Evolutionary conservation across 1,140 invertebrate species (phyloP).

Genomic region (Temnothorax longispinosus): DNA sequence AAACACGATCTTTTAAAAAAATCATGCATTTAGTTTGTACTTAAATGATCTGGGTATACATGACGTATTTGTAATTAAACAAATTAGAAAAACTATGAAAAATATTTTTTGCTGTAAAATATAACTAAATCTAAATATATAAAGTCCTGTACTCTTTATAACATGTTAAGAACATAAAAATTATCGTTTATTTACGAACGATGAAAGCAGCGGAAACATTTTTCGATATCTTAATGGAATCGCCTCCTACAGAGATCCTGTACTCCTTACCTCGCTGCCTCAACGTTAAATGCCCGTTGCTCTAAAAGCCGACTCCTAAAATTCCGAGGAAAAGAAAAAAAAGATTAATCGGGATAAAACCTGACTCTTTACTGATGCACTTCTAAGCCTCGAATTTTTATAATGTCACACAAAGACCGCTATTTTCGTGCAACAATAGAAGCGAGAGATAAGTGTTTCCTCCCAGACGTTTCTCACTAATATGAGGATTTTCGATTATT

Average conservation of each 20-base stretch:
- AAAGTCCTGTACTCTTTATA: background rate
- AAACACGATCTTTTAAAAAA: background rate
- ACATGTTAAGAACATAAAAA: background rate
- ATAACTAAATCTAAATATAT: background rate
- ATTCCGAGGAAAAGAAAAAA: background rate
- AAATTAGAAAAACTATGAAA: background rate
- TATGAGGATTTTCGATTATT: slow-evolving; percentile 26
- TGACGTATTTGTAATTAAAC: background rate
- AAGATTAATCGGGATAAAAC: slow-evolving; percentile 33
- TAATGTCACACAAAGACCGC: slow-evolving; percentile 10
- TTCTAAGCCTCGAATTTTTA: slow-evolving; percentile 24
- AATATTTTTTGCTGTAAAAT: background rate
- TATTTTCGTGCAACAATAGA: slow-evolving; percentile 17
- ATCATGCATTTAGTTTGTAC: background rate
- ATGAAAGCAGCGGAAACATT: background rate
- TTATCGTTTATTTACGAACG: background rate
- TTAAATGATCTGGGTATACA: background rate
- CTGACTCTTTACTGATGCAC: slow-evolving; percentile 12
- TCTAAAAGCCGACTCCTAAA: slow-evolving; percentile 9
- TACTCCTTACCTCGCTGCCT: background rate
- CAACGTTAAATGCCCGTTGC: background rate
- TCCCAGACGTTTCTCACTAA: slow-evolving; percentile 8
- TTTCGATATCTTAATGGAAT: background rate
- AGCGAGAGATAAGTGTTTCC: slow-evolving; percentile 32
- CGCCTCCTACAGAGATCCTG: background rate